Conservation (phyloP, 2,797 vertebrate genomes). For the Ibycter americanus region DNA sequence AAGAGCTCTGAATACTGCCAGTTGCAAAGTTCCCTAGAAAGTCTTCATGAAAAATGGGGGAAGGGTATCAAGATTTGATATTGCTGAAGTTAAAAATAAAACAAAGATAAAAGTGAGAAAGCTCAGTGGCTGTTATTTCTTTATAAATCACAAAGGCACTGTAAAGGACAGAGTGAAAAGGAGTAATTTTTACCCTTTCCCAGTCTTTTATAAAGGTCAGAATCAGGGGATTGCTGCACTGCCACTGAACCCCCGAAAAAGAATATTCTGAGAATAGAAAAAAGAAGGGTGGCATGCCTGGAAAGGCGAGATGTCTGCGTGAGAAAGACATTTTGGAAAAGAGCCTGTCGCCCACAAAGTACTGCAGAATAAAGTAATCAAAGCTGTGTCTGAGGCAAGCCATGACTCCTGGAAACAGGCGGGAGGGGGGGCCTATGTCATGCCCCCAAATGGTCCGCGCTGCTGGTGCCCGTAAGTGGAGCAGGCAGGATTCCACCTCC, state of each 20-base stretch:
- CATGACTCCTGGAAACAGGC: background rate
- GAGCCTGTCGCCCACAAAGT: background rate
- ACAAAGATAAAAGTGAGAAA: background rate
- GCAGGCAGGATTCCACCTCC: rapidly evolving
- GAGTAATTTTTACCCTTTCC: background rate
- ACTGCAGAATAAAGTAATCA: background rate
- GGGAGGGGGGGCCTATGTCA: background rate
- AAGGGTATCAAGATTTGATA: background rate
- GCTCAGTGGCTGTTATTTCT: background rate
- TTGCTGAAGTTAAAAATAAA: conserved; percentile 16
- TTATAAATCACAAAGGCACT: background rate
- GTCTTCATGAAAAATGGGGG: background rate
- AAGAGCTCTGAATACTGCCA: background rate
- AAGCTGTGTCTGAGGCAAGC: background rate
- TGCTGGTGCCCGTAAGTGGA: background rate
- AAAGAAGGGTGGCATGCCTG: conserved; percentile 26
- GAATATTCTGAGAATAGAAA: conserved; percentile 30
- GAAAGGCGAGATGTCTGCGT: background rate
- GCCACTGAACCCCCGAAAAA: background rate
- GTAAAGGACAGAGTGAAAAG: background rate
- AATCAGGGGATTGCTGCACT: background rate
- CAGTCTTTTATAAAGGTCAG: background rate
- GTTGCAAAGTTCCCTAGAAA: conserved; percentile 11
- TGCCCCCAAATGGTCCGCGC: rapidly evolving
- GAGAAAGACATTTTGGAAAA: conserved; percentile 44